A percentile compares a stretch with the other conserved stretches of the same genome.
Conservation (phyloP, 2,888 invertebrate species). For the Ommatoiulus sabulosus region DNA sequence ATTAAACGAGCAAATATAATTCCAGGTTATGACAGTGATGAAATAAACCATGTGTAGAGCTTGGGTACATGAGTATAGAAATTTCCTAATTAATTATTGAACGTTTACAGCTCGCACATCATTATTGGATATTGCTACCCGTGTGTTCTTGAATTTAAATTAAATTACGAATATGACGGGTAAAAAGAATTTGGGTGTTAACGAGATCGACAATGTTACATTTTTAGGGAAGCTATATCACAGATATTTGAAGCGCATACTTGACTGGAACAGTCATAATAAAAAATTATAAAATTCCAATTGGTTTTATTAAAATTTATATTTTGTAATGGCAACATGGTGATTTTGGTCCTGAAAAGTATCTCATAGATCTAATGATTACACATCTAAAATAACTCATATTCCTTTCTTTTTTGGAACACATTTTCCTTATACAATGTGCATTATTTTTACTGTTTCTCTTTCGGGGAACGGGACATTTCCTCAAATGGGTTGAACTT, state of each 20-base stretch:
- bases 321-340: too few relatives aligned
- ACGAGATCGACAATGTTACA: neutral
- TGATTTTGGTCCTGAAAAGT: too few relatives aligned
- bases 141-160: neutral
- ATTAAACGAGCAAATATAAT: conserved; percentile 21
- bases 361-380: too few relatives aligned
- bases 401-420: too few relatives aligned
- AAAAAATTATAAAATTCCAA: too few relatives aligned
- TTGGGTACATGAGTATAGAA: neutral
- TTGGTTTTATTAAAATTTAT: too few relatives aligned
- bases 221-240: neutral
- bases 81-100: neutral
- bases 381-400: too few relatives aligned
- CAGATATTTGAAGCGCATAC: neutral
- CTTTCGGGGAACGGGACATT: too few relatives aligned
- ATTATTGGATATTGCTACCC: neutral
- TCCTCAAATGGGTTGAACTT: too few relatives aligned
- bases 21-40: conserved; percentile 21
- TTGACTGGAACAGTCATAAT: too few relatives aligned
- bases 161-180: neutral
- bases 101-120: neutral
- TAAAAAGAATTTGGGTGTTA: neutral
- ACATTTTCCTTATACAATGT: too few relatives aligned
- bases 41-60: neutral
- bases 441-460: too few relatives aligned